Conservation (phyloP, 2,888 invertebrate genomes). For the Acanthococcus lagerstroemiae region DNA sequence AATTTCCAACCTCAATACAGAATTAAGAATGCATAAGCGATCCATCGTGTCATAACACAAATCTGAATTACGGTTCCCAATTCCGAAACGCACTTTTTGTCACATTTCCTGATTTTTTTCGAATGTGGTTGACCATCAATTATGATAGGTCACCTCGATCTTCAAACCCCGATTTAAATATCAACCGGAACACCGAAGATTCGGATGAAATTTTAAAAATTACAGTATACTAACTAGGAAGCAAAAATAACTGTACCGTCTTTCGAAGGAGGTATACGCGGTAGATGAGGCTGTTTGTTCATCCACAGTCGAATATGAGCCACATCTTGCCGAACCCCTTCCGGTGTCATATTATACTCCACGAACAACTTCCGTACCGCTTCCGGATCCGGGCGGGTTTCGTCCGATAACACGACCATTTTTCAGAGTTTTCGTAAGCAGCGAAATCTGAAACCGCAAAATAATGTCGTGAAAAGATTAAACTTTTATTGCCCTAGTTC, state of each 20-base stretch:
- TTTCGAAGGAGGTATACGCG: slow-evolving; percentile 32
- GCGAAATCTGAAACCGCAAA: not conserved
- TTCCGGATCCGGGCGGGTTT: slow-evolving; percentile 1
- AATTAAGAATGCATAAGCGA: too few species aligned
- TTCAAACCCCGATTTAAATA: too few species aligned
- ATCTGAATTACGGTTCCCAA: too few species aligned
- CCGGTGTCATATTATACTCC: slow-evolving; percentile 36
- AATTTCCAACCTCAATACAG: too few species aligned
- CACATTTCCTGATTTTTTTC: too few species aligned
- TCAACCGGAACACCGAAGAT: too few species aligned
- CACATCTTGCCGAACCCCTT: slow-evolving; percentile 35
- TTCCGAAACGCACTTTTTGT: too few species aligned
- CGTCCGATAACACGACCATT: slow-evolving; percentile 15
- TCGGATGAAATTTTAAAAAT: too few species aligned
- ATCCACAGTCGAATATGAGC: slow-evolving; percentile 36
- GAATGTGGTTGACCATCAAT: too few species aligned
- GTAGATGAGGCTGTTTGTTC: slow-evolving; percentile 37
- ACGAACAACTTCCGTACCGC: slow-evolving; percentile 23
- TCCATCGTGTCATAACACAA: too few species aligned
- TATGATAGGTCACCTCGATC: too few species aligned
- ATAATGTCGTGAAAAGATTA: not conserved
- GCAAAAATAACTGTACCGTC: slow-evolving; percentile 16
- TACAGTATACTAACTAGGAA: too few species aligned
- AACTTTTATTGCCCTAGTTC: not conserved
- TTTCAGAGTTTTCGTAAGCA: not conserved